Evolutionary conservation across 2,113 vertebrate species (phyloP).

Genomic region (Telmatochromis brachygnathus): DNA sequence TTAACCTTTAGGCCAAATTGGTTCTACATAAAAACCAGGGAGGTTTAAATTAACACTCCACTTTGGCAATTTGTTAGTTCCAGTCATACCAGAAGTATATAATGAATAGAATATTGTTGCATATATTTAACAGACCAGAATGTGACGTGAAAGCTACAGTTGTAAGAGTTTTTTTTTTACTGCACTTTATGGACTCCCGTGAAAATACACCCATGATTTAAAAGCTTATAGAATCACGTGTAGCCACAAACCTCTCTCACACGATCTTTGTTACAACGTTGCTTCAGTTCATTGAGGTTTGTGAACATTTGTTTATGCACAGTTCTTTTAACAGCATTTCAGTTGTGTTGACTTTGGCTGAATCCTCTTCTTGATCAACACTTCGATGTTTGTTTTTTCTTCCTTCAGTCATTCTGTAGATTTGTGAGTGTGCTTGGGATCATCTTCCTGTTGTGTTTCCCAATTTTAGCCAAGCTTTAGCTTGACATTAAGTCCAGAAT

Average conservation of each 20-base stretch:
- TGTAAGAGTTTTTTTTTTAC: neutral
- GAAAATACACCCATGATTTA: neutral
- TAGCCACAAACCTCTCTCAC: neutral
- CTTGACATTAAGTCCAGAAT: fast-evolving
- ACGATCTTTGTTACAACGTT: neutral
- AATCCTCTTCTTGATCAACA: neutral
- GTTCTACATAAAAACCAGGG: neutral
- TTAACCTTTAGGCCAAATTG: neutral
- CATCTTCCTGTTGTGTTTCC: neutral
- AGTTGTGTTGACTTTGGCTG: neutral
- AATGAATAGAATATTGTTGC: neutral
- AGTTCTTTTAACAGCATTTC: neutral
- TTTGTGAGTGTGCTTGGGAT: neutral
- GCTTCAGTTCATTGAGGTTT: neutral
- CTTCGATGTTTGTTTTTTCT: neutral
- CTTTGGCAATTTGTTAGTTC: neutral
- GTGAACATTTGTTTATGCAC: neutral
- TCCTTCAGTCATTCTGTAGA: neutral
- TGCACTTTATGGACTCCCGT: neutral
- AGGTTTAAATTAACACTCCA: neutral
- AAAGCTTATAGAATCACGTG: neutral
- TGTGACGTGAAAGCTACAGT: neutral
- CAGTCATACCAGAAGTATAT: neutral
- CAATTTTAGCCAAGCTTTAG: neutral
- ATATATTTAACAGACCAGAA: neutral